A percentile compares a stretch with the other conserved stretches of the same genome.
Conservation (phyloP, 92 coral and sea anemone species). For the Montipora capitata region DNA sequence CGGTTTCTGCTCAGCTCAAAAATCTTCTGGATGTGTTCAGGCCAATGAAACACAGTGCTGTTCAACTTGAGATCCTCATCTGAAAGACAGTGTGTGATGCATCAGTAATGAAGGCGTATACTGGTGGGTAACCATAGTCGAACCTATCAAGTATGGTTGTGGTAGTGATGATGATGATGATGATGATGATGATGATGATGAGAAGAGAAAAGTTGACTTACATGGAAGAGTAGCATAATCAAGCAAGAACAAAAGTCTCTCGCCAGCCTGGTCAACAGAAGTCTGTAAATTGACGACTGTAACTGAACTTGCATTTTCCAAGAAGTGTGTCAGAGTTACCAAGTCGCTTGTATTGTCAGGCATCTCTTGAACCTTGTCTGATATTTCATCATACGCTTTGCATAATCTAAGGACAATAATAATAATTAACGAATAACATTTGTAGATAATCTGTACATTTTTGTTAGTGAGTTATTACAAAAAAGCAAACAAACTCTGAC, state of each 20-base stretch:
- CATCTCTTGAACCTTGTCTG: constrained; percentile 99
- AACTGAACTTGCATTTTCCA: constrained; percentile 95
- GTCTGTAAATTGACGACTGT: constrained; percentile 87
- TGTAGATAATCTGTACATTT: too few species aligned
- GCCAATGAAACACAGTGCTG: constrained; percentile 99
- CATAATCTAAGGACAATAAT: constrained; percentile 70
- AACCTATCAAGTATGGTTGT: too few species aligned
- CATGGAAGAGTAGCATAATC: constrained; percentile 99
- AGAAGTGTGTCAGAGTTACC: constrained; percentile 89
- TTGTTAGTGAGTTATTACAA: too few species aligned
- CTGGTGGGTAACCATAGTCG: too few species aligned
- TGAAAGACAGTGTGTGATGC: constrained; percentile 14
- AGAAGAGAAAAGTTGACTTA: constrained; percentile 42
- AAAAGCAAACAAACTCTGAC: too few species aligned
- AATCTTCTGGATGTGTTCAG: constrained; percentile 97
- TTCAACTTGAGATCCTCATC: constrained; percentile 98
- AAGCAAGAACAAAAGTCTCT: constrained; percentile 90
- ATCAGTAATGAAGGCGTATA: too few species aligned
- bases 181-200: neutral
- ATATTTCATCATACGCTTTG: constrained; percentile 95
- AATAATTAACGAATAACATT: too few species aligned
- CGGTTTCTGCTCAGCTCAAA: constrained; percentile 97
- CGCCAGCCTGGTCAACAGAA: constrained; percentile 94
- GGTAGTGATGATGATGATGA: too few species aligned
- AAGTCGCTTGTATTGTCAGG: constrained; percentile 96